These are phyloP conservation scores for Oceanodroma tethys DNA, from an alignment of 2,113 vertebrate species.

Conservation along the genomic window DNA sequence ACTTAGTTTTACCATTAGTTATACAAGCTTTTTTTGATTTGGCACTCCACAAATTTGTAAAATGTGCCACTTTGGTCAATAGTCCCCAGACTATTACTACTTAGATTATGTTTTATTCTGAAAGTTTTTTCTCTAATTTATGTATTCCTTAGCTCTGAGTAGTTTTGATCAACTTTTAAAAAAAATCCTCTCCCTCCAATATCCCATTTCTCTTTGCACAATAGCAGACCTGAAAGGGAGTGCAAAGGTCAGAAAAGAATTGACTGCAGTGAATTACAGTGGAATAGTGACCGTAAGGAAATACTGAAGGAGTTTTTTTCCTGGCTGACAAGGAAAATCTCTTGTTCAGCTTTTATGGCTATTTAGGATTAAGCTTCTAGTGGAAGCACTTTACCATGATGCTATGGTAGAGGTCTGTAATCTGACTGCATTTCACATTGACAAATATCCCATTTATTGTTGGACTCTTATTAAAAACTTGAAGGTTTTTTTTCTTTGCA, in stretches of 20 bases:
- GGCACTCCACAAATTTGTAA: not conserved
- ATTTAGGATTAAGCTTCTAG: not conserved
- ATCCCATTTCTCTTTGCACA: not conserved
- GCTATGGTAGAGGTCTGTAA: not conserved
- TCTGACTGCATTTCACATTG: not conserved
- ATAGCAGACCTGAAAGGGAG: not conserved
- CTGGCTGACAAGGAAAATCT: not conserved
- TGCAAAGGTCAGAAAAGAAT: not conserved
- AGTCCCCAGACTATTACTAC: not conserved
- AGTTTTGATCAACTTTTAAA: not conserved
- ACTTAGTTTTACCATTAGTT: not conserved
- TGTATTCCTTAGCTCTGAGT: not conserved
- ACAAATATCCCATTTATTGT: not conserved
- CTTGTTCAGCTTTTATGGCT: not conserved
- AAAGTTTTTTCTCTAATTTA: not conserved
- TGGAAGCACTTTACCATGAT: not conserved
- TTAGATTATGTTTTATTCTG: not conserved
- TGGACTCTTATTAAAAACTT: not conserved
- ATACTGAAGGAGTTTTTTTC: not conserved
- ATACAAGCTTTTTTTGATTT: not conserved
- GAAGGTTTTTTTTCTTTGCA: not conserved
- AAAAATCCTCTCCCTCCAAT: not conserved
- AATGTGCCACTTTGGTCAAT: not conserved
- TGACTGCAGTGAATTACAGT: not conserved
- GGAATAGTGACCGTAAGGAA: not conserved